Base-by-base conservation (phyloP, 2,888 invertebrate genomes). In the Aspidiotus destructor region DNA sequence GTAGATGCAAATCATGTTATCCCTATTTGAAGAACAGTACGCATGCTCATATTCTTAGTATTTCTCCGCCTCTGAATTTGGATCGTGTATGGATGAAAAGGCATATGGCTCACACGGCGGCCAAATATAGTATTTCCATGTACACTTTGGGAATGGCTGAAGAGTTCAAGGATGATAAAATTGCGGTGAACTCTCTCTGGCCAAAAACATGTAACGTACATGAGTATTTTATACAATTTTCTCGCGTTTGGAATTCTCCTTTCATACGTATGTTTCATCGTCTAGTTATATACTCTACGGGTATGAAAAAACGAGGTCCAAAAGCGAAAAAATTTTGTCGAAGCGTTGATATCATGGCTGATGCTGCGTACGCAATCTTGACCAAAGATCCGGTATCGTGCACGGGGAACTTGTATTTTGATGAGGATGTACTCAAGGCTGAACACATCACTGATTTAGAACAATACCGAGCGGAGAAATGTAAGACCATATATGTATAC, bases 81-180 rank as follows among this genome's bases (percentile, higher is more conserved):
- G 84, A 85, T 73, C 85, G 92, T 0, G 80, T 84, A 73, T 98
- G 97, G 97, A 95, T 97, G 77, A 84, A 85, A 61, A 82, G 87
- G 72, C 90, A 96, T 78, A 89, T 94, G 61, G 96, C 95, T 0
- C 98, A 98, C 78, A 96, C 96, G 0, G 96, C 97, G 87, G 92
- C 97, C 5, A 98, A 98, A 77, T 98, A 93, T 77, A 96, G 96
- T 28, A 96, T 97, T 96, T 95, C 95, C 0, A 92, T 97, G 92
- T 96, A 96, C 78, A 94, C 90, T 2, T 80, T 97, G 11, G 96
- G 97, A 17, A 95, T 97, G 92, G 84, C 94, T 15, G 89, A 88
- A 72, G 97, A 98, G 80, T 89, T 95, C 75, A 86, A 84, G 74
- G 82, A 83, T 0, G 83, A 83, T 73, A 87, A 88, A 70, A 87